Evolutionary conservation across 2,113 vertebrate species (phyloP), one percentile per base, ranked within the genome.

Genomic region (Neofelis nebulosa): DNA sequence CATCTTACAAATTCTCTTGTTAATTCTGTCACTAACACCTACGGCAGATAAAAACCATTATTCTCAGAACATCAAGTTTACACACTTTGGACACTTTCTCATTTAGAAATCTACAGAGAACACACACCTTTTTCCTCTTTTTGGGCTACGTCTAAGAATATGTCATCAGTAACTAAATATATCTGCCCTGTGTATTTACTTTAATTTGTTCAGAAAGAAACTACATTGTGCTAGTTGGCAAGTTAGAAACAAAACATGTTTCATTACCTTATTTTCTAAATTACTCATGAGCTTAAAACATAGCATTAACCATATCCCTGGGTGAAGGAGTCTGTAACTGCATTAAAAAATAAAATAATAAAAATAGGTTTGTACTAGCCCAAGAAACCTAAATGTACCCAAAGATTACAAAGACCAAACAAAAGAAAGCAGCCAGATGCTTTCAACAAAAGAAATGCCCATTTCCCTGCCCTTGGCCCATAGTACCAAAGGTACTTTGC

Each of bases 151-250:
- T 76, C 66, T 87, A 33, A 79, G 84, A 87, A 80, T 13, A 68
- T 11, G 52, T 57, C 90, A 48, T 80, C 31, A 50, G n/a, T 66
- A 89, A 63, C 89, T 92, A 89, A 83, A 78, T 61, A 74, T 41
- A 65, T 33, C 69, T 92, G 33, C 18, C 78, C 63, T 74, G 15
- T 48, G 27, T 52, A 33, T 4, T 81, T 21, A 90, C 38, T 90
- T 97, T 74, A 65, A 68, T 33, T 93, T 74, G 65, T 61, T 95
- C 55, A 90, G 48, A 80, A 85, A 89, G 1, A 93, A 48, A 55
- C 16, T 31, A 57, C 14, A 65, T 41, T 76, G 50, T 78, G 63
- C 41, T 80, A 15, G 5, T 16, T 85, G 45, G 31, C 18, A 65
- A 63, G 38, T 12, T 83, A 9, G 38, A 66, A 76, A 69, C 13